Conservation (phyloP, 2,888 invertebrate species). For the Troides aeacus region DNA sequence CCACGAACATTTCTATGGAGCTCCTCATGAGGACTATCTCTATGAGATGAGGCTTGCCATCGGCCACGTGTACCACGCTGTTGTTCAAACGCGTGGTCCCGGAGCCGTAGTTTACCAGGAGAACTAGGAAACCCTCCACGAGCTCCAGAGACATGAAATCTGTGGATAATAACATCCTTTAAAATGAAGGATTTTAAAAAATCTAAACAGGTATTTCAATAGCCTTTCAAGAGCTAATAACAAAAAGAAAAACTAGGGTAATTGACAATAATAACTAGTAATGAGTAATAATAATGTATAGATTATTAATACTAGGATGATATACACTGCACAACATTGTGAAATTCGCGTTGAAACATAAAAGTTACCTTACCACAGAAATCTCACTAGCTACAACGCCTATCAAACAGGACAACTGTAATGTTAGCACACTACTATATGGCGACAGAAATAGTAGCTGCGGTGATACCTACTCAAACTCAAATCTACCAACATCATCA, state of each 20-base stretch:
- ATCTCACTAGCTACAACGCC: too few species aligned
- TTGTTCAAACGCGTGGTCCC: constrained; percentile 87
- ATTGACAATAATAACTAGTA: too few species aligned
- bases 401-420: too few species aligned
- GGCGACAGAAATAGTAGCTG: too few species aligned
- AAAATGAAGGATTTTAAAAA: background rate
- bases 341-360: too few species aligned
- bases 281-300: too few species aligned
- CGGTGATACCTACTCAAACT: too few species aligned
- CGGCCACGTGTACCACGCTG: constrained; percentile 85
- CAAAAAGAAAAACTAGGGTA: background rate
- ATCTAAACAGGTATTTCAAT: background rate
- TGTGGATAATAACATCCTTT: constrained; percentile 41
- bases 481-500: background rate
- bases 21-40: constrained; percentile 85
- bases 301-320: too few species aligned
- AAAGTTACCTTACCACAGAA: too few species aligned
- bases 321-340: too few species aligned
- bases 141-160: constrained; percentile 96
- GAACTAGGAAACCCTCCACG: constrained; percentile 88
- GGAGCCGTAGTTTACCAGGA: constrained; percentile 93
- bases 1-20: constrained; percentile 88
- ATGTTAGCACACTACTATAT: too few species aligned
- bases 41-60: constrained; percentile 92
- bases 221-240: background rate